A percentile compares a stretch with the other conserved stretches of the same genome.
phyloP scores from a whole-genome alignment of 1,140 invertebrate genomes.

The Drosophila quadrilineata region DNA sequence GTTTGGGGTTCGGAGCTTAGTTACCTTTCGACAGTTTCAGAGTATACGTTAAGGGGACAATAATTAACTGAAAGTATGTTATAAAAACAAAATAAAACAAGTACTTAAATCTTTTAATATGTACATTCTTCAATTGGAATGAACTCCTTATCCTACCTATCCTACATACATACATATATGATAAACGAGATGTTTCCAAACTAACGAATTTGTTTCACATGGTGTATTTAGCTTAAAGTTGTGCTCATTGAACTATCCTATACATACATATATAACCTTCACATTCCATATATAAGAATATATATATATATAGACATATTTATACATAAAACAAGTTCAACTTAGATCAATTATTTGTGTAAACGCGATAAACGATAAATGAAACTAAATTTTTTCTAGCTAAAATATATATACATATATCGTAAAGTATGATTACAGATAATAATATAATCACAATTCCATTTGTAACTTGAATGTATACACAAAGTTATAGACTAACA shows the following conservation, averaged over 20 bases:
- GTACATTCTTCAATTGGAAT: too few species aligned
- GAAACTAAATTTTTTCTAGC: conserved; percentile 39
- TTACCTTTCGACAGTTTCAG: conserved; percentile 4
- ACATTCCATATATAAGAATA: conserved; percentile 13
- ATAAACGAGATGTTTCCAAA: conserved; percentile 40
- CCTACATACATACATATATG: conserved; percentile 5
- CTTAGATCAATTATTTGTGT: conserved; percentile 40
- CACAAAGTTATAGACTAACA: conserved; percentile 10
- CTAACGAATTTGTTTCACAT: conserved; percentile 58
- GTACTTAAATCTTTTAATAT: conserved; percentile 6
- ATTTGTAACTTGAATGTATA: conserved; percentile 15
- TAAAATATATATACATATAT: conserved; percentile 24
- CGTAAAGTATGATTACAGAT: not conserved
- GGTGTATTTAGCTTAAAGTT: conserved; percentile 54
- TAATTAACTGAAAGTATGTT: conserved; percentile 49
- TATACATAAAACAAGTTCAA: conserved; percentile 17
- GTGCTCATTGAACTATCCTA: conserved; percentile 28
- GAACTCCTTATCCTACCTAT: not conserved
- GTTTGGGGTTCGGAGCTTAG: conserved; percentile 9
- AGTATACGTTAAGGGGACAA: conserved; percentile 55
- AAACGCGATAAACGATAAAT: conserved; percentile 9
- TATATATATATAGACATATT: not conserved
- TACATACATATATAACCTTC: conserved; percentile 13
- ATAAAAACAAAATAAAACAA: conserved; percentile 11
- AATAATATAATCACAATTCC: conserved; percentile 16